Base-by-base conservation (phyloP, 2,113 vertebrate species). In the Gavialis gangeticus region DNA sequence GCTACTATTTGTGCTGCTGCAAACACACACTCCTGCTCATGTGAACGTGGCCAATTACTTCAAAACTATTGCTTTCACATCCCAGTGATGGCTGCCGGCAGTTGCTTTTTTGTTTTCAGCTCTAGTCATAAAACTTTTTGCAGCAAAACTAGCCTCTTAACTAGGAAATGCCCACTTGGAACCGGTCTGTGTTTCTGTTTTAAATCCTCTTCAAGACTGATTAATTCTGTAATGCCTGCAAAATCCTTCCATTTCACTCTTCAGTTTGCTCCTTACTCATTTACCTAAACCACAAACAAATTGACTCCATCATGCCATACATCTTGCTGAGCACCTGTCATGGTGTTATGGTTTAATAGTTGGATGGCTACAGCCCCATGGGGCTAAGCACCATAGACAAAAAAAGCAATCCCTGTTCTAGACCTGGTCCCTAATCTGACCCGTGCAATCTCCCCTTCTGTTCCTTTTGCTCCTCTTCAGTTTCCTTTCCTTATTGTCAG, bases 261-360 rank as follows among this genome's bases (percentile, higher is more conserved):
- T 58, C 67, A 34, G 30, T 91, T 28, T 11, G 46, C 5, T 73
- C 25, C 82, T 30, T 54, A 59, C 56, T 57, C 73, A 55, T 58
- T 54, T 46, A 80, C 16, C 6, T 83, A 46, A 90, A 81, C 2
- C 4, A 83, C n/a, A 25, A 92, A 75, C 78, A 92, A 89, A 92
- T 34, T 71, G 17, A 88, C 34, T 4, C 22, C 30, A 59, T 78
- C 54, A 54, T 2, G 90, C 12, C 34, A 71, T 24, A 34, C 11
- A 71, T 22, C 67, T 34, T 71, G 10, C 30, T 71, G 34, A 71
- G 34, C 14, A 37, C 11, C 30, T 37, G 12, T 21, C 34, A 21
- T 19, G 30, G 37, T 71, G 24, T 19, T 30, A n/a, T 69, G 18
- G 18, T 37, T 69, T 34, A 37, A 22, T 69, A 34, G 30, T 34